Evolutionary conservation across 2,888 invertebrate genomes (phyloP).

Genomic region (Acronicta leporina): DNA sequence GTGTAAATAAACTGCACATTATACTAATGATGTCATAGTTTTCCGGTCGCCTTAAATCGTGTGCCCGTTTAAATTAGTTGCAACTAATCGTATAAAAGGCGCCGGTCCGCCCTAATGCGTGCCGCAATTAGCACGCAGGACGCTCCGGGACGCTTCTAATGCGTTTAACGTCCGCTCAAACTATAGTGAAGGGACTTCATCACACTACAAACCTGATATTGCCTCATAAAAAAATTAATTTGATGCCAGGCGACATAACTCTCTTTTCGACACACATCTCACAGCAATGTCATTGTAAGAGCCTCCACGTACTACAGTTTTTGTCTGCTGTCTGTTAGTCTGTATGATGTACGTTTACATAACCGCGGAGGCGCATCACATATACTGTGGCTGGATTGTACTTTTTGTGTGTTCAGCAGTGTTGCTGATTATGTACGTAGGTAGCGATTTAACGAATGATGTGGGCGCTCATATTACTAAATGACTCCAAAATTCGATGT

Average conservation of each 20-base stretch:
- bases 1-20: conserved; percentile 36
- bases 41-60: conserved; percentile 46
- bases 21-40: conserved; percentile 51
- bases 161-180: conserved; percentile 69
- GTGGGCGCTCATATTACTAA: conserved; percentile 34
- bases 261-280: conserved; percentile 56
- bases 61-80: conserved; percentile 67
- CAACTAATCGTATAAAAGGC: conserved; percentile 67
- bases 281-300: conserved; percentile 45
- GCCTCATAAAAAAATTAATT: conserved; percentile 68
- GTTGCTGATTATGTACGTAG: conserved; percentile 41
- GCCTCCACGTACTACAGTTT: conserved; percentile 40
- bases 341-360: conserved; percentile 40
- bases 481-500: conserved; percentile 28
- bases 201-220: conserved; percentile 47
- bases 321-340: conserved; percentile 29
- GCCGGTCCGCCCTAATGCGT: conserved; percentile 70
- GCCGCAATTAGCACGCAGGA: conserved; percentile 76
- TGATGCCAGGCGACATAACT: conserved; percentile 51
- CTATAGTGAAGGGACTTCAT: conserved; percentile 45
- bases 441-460: conserved; percentile 25
- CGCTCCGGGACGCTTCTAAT: conserved; percentile 77
- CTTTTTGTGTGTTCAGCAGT: conserved; percentile 24
- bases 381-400: conserved; percentile 23
- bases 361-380: conserved; percentile 26